These are phyloP conservation scores for Drosophila rubida DNA, from an alignment of 2,888 invertebrate genomes.

Conservation along the genomic window DNA sequence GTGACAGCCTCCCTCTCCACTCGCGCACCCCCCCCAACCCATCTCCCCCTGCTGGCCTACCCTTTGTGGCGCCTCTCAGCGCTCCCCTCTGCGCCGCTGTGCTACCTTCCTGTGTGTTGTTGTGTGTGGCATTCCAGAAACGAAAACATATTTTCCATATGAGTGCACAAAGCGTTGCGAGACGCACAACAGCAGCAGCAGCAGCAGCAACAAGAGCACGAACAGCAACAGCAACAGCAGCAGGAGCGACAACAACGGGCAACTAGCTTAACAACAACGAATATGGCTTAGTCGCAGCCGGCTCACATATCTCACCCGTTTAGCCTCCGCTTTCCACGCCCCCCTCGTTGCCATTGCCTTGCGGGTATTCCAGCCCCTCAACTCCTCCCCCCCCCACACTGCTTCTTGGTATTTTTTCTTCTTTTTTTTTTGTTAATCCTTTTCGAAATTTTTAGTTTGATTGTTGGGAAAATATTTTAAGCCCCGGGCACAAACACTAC, in stretches of 20 bases:
- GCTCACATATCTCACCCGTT: slow-evolving; percentile 45
- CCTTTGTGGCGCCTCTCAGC: background rate
- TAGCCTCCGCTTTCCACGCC: slow-evolving; percentile 5
- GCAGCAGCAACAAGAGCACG: slow-evolving; percentile 26
- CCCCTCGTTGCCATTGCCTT: slow-evolving; percentile 31
- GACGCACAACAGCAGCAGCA: slow-evolving; percentile 46
- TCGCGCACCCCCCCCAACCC: background rate
- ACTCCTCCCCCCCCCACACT: background rate
- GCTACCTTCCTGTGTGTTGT: slow-evolving; percentile 5
- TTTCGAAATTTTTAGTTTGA: slow-evolving; percentile 74
- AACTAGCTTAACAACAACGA: slow-evolving; percentile 22
- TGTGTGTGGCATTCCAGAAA: slow-evolving; percentile 66
- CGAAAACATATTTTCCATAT: slow-evolving; percentile 79
- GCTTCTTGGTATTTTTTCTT: background rate
- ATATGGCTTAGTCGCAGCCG: slow-evolving; percentile 43
- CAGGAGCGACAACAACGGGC: slow-evolving; percentile 12
- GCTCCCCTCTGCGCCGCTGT: background rate
- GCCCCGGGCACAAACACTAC: slow-evolving; percentile 53
- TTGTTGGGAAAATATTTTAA: slow-evolving; percentile 70
- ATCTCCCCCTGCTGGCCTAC: slow-evolving; percentile 1
- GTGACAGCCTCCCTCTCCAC: background rate
- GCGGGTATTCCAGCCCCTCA: slow-evolving; percentile 23
- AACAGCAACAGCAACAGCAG: slow-evolving; percentile 28
- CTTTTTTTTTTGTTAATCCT: slow-evolving; percentile 60
- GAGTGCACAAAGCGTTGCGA: slow-evolving; percentile 73